Conservation (phyloP, 2,113 vertebrate genomes). For the Glaucomys volans region DNA sequence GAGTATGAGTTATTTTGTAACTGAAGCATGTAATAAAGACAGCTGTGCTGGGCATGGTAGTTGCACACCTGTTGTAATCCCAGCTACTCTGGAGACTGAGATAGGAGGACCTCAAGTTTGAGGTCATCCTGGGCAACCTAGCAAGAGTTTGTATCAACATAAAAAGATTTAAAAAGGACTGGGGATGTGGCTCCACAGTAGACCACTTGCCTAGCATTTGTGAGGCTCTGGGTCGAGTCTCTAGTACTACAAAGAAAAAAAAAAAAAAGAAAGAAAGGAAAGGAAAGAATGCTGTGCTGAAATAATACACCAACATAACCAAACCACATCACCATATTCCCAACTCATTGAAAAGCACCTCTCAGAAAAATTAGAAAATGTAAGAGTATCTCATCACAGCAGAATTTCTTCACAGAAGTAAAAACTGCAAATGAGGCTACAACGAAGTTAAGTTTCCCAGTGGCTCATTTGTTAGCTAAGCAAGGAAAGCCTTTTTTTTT, state of each 20-base stretch:
- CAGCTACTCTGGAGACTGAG: too few relatives aligned
- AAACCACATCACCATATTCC: neutral
- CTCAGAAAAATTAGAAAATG: neutral
- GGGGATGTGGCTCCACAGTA: too few relatives aligned
- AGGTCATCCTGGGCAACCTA: too few relatives aligned
- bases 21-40: neutral
- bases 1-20: neutral
- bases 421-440: neutral
- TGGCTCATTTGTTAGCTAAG: neutral
- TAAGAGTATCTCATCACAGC: neutral
- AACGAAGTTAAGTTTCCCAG: constrained; percentile 31
- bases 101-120: too few relatives aligned
- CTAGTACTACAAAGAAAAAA: too few relatives aligned
- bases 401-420: neutral
- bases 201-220: too few relatives aligned
- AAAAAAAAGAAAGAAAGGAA: neutral
- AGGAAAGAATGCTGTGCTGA: neutral
- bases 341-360: neutral
- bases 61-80: too few relatives aligned
- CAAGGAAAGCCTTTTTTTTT: neutral
- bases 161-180: too few relatives aligned
- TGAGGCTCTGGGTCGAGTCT: too few relatives aligned
- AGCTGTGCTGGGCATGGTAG: neutral
- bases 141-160: too few relatives aligned
- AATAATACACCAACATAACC: neutral